Evolutionary conservation across 2,888 invertebrate genomes (phyloP).

Genomic region (Lycocerus yunnanus): DNA sequence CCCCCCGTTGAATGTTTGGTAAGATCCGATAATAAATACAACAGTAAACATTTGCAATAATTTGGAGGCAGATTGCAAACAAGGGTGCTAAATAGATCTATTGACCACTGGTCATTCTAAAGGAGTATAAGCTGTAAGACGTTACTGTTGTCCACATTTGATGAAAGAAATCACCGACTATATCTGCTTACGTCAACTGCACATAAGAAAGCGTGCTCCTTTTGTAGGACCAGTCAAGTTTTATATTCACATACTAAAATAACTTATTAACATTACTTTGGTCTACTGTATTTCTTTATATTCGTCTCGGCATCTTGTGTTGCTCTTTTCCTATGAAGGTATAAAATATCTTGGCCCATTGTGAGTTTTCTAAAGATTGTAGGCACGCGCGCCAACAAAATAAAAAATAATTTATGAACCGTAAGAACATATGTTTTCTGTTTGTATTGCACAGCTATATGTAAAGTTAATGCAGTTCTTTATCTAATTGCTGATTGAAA

Average conservation of each 20-base stretch:
- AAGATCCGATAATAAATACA: slow-evolving; percentile 24
- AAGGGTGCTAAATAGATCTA: slow-evolving; percentile 53
- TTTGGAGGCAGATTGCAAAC: slow-evolving; percentile 53
- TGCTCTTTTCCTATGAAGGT: slow-evolving; percentile 47
- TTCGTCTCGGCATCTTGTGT: slow-evolving; percentile 40
- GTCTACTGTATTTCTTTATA: slow-evolving; percentile 40
- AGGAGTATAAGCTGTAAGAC: slow-evolving; percentile 19
- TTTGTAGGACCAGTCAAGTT: slow-evolving; percentile 11
- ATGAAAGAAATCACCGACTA: slow-evolving; percentile 9
- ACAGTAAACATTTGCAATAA: slow-evolving; percentile 51
- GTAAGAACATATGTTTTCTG: slow-evolving; percentile 48
- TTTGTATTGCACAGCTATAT: slow-evolving; percentile 16
- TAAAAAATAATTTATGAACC: slow-evolving; percentile 52
- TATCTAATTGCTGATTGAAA: slow-evolving; percentile 18
- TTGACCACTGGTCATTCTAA: slow-evolving; percentile 51
- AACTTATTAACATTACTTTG: slow-evolving; percentile 22
- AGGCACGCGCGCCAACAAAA: slow-evolving; percentile 49
- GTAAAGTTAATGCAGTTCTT: slow-evolving; percentile 4
- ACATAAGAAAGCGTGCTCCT: slow-evolving; percentile 28
- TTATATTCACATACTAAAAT: slow-evolving; percentile 3
- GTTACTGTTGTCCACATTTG: slow-evolving; percentile 14
- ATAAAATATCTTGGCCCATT: slow-evolving; percentile 42
- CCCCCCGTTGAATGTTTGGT: neutral
- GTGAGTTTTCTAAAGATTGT: slow-evolving; percentile 49
- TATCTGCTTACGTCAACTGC: slow-evolving; percentile 9